A percentile compares a stretch with the other conserved stretches of the same genome.
phyloP scores from a whole-genome alignment of 2,797 vertebrate genomes.

The Neostethus bicornis region DNA sequence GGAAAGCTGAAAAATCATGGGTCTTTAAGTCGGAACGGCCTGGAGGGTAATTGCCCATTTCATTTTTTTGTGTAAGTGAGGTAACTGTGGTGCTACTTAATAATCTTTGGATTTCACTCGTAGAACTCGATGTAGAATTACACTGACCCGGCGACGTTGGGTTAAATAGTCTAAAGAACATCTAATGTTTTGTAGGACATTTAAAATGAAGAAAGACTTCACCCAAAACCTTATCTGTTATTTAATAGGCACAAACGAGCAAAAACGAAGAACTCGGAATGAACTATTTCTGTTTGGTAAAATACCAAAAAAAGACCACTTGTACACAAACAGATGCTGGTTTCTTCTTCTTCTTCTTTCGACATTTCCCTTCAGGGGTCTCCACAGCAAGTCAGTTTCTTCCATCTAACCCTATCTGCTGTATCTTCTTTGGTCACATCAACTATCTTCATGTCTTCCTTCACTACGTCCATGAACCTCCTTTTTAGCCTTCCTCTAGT shows the following conservation, averaged over 20 bases:
- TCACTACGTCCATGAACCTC: too few relatives aligned
- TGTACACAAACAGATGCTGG: too few relatives aligned
- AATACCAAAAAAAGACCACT: slow-evolving; percentile 5
- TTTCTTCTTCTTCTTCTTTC: too few relatives aligned
- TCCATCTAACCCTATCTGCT: too few relatives aligned
- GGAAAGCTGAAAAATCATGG: slow-evolving; percentile 37
- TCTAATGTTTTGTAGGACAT: neutral
- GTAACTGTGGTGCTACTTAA: slow-evolving; percentile 26
- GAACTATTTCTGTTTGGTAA: neutral
- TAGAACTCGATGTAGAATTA: slow-evolving; percentile 16
- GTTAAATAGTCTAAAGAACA: slow-evolving; percentile 7
- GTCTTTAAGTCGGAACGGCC: slow-evolving; percentile 25
- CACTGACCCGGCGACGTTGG: slow-evolving; percentile 12
- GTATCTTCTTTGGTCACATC: too few relatives aligned
- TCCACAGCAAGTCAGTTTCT: too few relatives aligned
- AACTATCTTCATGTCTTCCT: too few relatives aligned
- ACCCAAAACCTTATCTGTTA: neutral
- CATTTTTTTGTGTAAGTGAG: slow-evolving; percentile 9
- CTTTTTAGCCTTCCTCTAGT: too few relatives aligned
- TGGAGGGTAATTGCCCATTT: slow-evolving; percentile 37
- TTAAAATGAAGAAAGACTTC: slow-evolving; percentile 8
- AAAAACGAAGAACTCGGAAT: neutral
- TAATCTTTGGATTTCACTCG: slow-evolving; percentile 18
- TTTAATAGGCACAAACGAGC: neutral
- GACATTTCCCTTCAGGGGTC: too few relatives aligned